Base-by-base conservation (phyloP, 2,113 vertebrate genomes). In the Megaptera novaeangliae region DNA sequence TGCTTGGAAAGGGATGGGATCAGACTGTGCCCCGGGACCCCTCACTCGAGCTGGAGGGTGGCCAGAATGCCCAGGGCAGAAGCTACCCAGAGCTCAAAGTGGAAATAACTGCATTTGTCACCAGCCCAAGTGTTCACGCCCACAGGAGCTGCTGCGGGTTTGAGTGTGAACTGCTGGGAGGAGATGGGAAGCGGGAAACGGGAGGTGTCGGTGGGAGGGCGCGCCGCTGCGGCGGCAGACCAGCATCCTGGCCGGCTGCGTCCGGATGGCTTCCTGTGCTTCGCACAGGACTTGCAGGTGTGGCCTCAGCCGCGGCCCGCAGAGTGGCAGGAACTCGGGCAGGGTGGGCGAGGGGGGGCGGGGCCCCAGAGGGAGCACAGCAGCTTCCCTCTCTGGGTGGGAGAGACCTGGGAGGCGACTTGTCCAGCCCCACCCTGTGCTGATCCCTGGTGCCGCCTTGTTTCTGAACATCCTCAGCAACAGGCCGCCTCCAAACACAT, bases 31-130 rank as follows among this genome's bases (percentile, higher is more conserved):
- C 97, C 97, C 88, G 88, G 96, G 95, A 98, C 92, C 90, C 94
- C 92, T 98, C 95, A 39, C 83, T 97, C 84, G 96, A 96, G 97
- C 97, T 98, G 98, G 98, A 98, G 94, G 95, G 97, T 96, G 97
- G 98, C 98, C 98, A 98, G 97, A 96, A 96, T 96, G 97, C 98
- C 93, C 87, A 74, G 97, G 95, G 96, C 96, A 96, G 98, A 98
- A 98, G 97, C 98, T 97, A 95, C 98, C 96, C 97, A 96, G 96
- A 96, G 96, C 97, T 98, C 96, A 96, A 94, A 92, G 97, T 98
- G 97, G 97, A 98, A 98, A 97, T 97, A 98, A 98, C 97, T 95
- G 97, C 91, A 52, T 97, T 97, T 98, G 96, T 98, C 98, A 97
- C 97, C 97, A 97, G 88, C 96, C 88, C 55, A 77, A 81, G 89